Percentiles rank a stretch among this genome's conserved stretches.
Conservation (phyloP, 1,140 invertebrate genomes). For the Macrobrachium nipponense region DNA sequence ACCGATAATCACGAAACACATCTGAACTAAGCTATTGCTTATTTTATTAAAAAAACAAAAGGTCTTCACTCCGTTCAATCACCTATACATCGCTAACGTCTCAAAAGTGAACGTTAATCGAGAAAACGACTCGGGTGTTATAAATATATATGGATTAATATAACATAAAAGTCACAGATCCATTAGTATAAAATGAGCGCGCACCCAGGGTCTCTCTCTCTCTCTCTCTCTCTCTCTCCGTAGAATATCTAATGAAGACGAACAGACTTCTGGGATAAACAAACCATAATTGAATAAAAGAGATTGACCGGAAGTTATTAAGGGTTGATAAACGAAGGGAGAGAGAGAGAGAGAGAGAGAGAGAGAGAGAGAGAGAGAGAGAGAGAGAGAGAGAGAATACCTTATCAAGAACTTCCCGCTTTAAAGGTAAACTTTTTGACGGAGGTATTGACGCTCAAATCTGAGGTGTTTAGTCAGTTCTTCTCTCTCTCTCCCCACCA, state of each 20-base stretch:
- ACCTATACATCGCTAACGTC: background rate
- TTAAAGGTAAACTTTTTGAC: no score
- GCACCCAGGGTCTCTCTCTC: background rate
- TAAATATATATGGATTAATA: background rate
- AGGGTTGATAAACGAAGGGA: slow-evolving; percentile 6
- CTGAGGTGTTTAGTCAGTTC: no score
- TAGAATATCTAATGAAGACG: background rate
- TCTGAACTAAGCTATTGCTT: no score
- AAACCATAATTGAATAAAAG: no score
- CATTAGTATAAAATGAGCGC: no score
- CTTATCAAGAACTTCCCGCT: background rate
- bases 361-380: slow-evolving; percentile 32
- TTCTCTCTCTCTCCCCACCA: background rate
- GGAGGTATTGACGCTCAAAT: no score
- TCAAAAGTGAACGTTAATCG: no score
- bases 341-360: background rate
- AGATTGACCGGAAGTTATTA: background rate
- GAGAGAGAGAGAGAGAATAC: background rate
- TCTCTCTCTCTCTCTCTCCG: background rate
- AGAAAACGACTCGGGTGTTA: background rate
- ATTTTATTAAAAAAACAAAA: no score
- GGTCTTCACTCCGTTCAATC: background rate
- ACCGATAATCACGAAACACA: no score
- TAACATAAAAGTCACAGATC: background rate
- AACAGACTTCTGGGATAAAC: no score